Evolutionary conservation across 1,140 invertebrate genomes (phyloP), one percentile per base, ranked within the genome.

Genomic region (Plectrocnemia conspersa): DNA sequence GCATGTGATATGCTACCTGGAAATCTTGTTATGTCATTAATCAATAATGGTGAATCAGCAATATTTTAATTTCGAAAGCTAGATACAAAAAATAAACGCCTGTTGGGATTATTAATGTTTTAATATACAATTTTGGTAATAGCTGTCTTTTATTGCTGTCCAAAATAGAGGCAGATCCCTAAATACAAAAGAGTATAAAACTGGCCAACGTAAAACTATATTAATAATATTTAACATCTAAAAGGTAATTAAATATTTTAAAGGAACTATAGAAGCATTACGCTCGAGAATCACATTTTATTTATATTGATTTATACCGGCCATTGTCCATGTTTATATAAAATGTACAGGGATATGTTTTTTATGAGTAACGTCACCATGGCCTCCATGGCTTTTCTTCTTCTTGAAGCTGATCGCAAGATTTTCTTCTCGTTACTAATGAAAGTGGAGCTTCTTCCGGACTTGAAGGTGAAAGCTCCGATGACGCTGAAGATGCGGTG

Each of bases 301-400:
- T 40, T 4, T 40, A 45, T 25, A 45, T 16, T 54, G 44, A 54
- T 33, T 58, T 55, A 59, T 60, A 60, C 58, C 53, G 58, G 58
- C 58, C 58, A 48, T 29, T 56, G 58, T 60, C 58, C 58, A 35
- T 45, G 29, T 10, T 18, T 21, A 29, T 7, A 29, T 29, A 29
- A 29, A 29, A 29, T 29, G 27, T 7, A 7, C n/a, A 29, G 27
- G n/a, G n/a, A 6, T 7, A 29, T 29, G n/a, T n/a, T 29, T 29
- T 7, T 11, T 33, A 33, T 9, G 32, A 15, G 32, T 13, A 33
- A 33, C 32, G 32, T 82, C 81, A 88, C 86, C 85, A 88, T 1
- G 86, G 85, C 62, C 85, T 76, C 84, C 74, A 84, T 52, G 77
- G 77, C 64, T 77, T 80, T 52, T 78, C 79, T 47, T 79, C 79